Evolutionary conservation across 2,888 invertebrate species (phyloP).

Genomic region (Pseudoips prasinana): DNA sequence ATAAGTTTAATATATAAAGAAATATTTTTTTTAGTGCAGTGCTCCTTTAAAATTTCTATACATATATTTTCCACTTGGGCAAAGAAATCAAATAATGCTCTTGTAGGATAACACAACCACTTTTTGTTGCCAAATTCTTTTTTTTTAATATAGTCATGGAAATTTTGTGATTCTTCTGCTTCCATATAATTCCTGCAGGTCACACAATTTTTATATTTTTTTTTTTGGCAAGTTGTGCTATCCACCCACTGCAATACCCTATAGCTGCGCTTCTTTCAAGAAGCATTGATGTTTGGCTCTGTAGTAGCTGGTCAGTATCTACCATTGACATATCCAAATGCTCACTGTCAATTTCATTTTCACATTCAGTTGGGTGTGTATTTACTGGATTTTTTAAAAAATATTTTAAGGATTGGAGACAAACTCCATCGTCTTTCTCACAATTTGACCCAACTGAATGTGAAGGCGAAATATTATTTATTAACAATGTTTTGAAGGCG

Average conservation of each 20-base stretch:
- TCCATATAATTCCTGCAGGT: background rate
- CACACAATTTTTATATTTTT: conserved; percentile 1
- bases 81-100: conserved; percentile 16
- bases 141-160: conserved; percentile 8
- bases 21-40: conserved; percentile 3
- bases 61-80: conserved; percentile 12
- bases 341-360: background rate
- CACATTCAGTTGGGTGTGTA: too few species aligned
- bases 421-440: conserved; percentile 5
- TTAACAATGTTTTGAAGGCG: conserved; percentile 10
- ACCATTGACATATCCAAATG: background rate
- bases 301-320: background rate
- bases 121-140: conserved; percentile 16
- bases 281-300: background rate
- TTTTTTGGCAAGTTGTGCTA: conserved; percentile 1
- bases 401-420: background rate
- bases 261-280: background rate
- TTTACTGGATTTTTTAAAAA: background rate
- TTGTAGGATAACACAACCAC: conserved; percentile 20
- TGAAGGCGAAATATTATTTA: conserved; percentile 12
- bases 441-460: conserved; percentile 17
- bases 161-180: conserved; percentile 1
- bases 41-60: conserved; percentile 2
- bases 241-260: too few species aligned
- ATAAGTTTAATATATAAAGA: background rate